Percentiles rank a stretch among this genome's conserved stretches.
phyloP scores from a whole-genome alignment of 37 sponge, comb jelly and placozoan genomes.

The Hexactinellida sp. region DNA sequence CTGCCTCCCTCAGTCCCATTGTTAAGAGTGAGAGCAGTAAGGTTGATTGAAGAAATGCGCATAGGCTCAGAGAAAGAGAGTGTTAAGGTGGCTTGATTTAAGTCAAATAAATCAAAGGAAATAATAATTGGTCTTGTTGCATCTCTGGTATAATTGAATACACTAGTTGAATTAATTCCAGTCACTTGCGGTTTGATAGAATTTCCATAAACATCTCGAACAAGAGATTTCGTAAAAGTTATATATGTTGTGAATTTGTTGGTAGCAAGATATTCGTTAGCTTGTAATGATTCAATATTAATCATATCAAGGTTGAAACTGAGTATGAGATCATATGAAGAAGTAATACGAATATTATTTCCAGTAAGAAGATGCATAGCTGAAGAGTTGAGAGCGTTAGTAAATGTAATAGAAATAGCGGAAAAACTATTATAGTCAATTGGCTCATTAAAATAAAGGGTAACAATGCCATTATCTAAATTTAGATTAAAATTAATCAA shows the following conservation, averaged over 20 bases:
- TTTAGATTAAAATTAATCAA: conserved; percentile 54
- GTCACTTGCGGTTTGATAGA: conserved; percentile 18
- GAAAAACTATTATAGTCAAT: conserved; percentile 42
- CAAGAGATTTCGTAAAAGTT: conserved; percentile 29
- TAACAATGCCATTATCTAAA: conserved; percentile 43
- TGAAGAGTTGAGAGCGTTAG: conserved; percentile 17
- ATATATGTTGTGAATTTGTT: conserved; percentile 51
- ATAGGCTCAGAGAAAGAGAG: conserved; percentile 74
- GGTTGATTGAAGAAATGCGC: conserved; percentile 29
- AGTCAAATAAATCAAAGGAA: conserved; percentile 43
- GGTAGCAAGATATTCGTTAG: conserved; percentile 46
- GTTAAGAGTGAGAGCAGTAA: conserved; percentile 38
- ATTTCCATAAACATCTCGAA: conserved; percentile 47
- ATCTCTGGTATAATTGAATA: conserved; percentile 38
- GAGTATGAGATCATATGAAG: conserved; percentile 31
- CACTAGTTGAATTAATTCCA: conserved; percentile 32
- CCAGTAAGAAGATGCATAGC: not conserved
- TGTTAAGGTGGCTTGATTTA: conserved; percentile 41
- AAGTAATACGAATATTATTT: not conserved
- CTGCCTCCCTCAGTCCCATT: conserved; percentile 18
- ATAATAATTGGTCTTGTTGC: conserved; percentile 28
- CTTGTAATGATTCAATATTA: conserved; percentile 50
- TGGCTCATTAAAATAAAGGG: conserved; percentile 61
- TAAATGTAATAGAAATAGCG: conserved; percentile 29
- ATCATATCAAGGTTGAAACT: conserved; percentile 19